A percentile compares a stretch with the other conserved stretches of the same genome.
phyloP scores from a whole-genome alignment of 2,113 vertebrate species.

The Antennarius striatus region DNA sequence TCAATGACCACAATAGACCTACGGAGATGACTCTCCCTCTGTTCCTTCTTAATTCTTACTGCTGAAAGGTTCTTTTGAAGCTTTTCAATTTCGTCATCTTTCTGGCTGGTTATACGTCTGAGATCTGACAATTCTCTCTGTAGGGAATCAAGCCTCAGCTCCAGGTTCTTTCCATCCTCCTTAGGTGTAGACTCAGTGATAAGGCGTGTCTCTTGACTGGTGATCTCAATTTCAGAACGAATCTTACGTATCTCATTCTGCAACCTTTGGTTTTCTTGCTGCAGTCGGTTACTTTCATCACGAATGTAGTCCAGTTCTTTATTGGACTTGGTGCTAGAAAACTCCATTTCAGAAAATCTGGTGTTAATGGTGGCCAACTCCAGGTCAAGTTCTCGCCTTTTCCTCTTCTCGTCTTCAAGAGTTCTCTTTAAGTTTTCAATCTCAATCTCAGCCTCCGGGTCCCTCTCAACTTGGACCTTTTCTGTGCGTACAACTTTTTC shows the following conservation, averaged over 20 bases:
- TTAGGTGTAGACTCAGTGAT: conserved; percentile 79
- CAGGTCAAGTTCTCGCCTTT: conserved; percentile 85
- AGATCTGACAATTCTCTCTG: conserved; percentile 90
- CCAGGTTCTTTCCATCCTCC: conserved; percentile 81
- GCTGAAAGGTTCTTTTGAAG: conserved; percentile 88
- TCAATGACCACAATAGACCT: conserved; percentile 96
- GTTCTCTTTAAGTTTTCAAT: conserved; percentile 87
- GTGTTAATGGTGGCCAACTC: conserved; percentile 82
- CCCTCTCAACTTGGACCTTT: conserved; percentile 92
- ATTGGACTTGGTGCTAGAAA: conserved; percentile 91
- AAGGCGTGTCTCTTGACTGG: conserved; percentile 85
- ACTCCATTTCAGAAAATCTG: conserved; percentile 88
- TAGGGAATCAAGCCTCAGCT: conserved; percentile 85
- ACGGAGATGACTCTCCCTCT: conserved; percentile 92
- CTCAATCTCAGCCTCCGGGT: conserved; percentile 88
- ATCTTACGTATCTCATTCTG: conserved; percentile 88
- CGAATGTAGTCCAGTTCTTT: conserved; percentile 92
- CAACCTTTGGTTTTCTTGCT: conserved; percentile 91
- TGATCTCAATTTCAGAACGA: conserved; percentile 91
- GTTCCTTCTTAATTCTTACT: conserved; percentile 89
- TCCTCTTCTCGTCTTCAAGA: conserved; percentile 88
- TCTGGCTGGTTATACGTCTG: conserved; percentile 83
- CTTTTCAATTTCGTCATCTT: conserved; percentile 88
- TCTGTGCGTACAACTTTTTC: conserved; percentile 95
- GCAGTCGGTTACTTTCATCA: conserved; percentile 91